A percentile compares a stretch with the other conserved stretches of the same genome.
phyloP scores from a whole-genome alignment of 2,888 invertebrate genomes.

The Drosophila acutilabella region DNA sequence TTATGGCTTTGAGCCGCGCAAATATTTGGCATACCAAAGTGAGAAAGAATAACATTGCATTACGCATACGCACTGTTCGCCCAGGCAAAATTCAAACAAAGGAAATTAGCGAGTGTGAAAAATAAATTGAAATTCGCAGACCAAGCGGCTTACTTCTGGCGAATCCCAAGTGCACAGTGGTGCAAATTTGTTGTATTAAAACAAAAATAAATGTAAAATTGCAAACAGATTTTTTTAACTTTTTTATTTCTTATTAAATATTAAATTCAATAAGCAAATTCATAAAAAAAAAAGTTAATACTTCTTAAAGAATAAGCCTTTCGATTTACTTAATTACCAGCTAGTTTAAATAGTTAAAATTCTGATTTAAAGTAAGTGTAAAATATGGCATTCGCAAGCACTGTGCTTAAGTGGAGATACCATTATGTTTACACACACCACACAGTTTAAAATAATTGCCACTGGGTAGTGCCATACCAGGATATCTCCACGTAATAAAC shows the following conservation, averaged over 20 bases:
- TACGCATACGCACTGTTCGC: conserved; percentile 72
- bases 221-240: no score
- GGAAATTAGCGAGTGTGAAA: conserved; percentile 78
- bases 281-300: no score
- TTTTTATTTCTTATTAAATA: no score
- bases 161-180: conserved; percentile 52
- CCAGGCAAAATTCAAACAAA: conserved; percentile 53
- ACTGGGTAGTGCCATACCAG: conserved; percentile 34
- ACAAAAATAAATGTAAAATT: not conserved
- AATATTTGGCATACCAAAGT: conserved; percentile 70
- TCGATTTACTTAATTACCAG: no score
- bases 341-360: no score
- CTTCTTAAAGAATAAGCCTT: no score
- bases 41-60: conserved; percentile 53
- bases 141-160: conserved; percentile 47
- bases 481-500: conserved; percentile 41
- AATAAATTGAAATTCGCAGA: conserved; percentile 67
- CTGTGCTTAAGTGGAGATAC: conserved; percentile 30
- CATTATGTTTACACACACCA: conserved; percentile 51
- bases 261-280: no score
- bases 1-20: conserved; percentile 71
- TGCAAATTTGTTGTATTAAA: not conserved
- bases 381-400: conserved; percentile 22
- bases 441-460: conserved; percentile 80
- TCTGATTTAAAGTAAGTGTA: not conserved